Evolutionary conservation across 1,140 invertebrate genomes (phyloP), one percentile per base, ranked within the genome.

Genomic region (Aphis craccivora): DNA sequence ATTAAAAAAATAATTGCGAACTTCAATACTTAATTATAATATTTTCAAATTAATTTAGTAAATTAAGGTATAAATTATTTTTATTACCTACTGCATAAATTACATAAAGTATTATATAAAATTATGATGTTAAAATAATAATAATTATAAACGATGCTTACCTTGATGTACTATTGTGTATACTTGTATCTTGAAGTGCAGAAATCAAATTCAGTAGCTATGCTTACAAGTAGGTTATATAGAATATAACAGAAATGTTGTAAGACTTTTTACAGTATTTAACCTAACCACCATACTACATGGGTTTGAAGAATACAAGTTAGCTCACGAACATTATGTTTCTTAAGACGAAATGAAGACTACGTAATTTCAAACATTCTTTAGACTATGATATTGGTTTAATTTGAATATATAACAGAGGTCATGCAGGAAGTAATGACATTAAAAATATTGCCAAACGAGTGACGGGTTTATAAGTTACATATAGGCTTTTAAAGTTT

Each of bases 391-490:
- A 89, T 53, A 53, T 37, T 55, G 8, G 88, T 89, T 23, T 89
- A 55, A 89, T 89, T 89, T 89, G 88, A 55, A 89, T 89, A 89
- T 40, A 3, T 37, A 89, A 89, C 35, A 25, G 37, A 67, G 89
- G 55, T 90, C 89, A 67, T 25, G 14, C 89, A 90, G 89, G 89
- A 90, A 90, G 43, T 90, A 40, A 90, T 67, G 89, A 90, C 89
- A 90, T 67, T 45, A 43, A 25, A 55, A 55, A 90, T 90, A 90
- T 43, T 23, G 88, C 55, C 9, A 1, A 55, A 30, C 23, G 14
- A 25, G 37, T 37, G 23, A 60, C 18, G 23, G 9, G 37, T 89
- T 37, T 53, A 23, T 45, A 9, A 48, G 20, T 9, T 86, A 45
- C 18, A 2, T 83, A 23, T 87, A 88, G 86, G 22, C 22, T 89